Evolutionary conservation across 2,113 vertebrate genomes (phyloP), one percentile per base, ranked within the genome.

Genomic region (Mungos mungo): DNA sequence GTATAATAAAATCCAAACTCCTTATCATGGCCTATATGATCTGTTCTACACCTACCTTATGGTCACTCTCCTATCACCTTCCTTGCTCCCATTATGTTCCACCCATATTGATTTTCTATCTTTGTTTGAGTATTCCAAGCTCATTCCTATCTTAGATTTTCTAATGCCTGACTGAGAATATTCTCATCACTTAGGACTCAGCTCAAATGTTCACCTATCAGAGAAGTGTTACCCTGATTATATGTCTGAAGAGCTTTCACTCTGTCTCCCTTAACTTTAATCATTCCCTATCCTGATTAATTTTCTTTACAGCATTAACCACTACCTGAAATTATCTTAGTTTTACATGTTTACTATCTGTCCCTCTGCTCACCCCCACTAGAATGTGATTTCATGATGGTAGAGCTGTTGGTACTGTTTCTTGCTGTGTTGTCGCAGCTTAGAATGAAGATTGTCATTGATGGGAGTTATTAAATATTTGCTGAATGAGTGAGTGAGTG

Each of bases 371-470:
- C 71, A 65, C 31, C 45, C 16, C 23, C 27, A 50, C 50, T 76
- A 92, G 83, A 88, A 35, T 93, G 47, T 84, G 54, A 80, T 79
- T 83, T 57, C 85, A 47, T 50, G 69, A 50, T 79, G 60, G 35
- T 71, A 76, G 47, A 77, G 41, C 29, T 31, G 2, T 72, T 63
- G 86, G 35, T 94, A 60, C 91, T 80, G 6, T 80, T 89, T 16
- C 45, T 41, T 82, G 25, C 25, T n/a, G 4, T 72, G 41, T 71
- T 9, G 41, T 90, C 72, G 72, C 81, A 77, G 60, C 50, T 86
- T 86, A 84, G 54, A 74, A 74, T 63, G 88, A 94, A 88, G 27
- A 23, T 57, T 96, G 74, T 27, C 41, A 86, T 81, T 81, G 60
- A 33, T 66, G 60, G 15, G 7, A 33, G 25, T 86, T 96, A 65